Evolutionary conservation across 2,888 invertebrate genomes (phyloP), one percentile per base, ranked within the genome.

Genomic region (Cistogaster globosa): DNA sequence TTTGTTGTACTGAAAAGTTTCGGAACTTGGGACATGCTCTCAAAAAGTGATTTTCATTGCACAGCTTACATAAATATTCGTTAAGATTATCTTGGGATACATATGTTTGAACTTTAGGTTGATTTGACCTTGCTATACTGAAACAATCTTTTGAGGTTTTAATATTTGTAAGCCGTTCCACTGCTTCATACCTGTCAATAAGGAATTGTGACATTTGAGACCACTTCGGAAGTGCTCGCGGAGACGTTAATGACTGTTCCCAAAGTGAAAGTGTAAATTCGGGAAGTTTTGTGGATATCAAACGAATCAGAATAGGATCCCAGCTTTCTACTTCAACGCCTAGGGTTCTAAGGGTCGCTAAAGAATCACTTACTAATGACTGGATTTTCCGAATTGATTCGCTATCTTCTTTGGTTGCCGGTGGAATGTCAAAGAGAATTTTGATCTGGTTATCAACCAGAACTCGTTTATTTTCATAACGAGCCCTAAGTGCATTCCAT

Each of bases 191-290:
- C 26, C 51, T 48, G 26, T 57, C 11, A 14, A 65, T n/a, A 11
- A 65, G 48, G 16, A 65, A 65, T 26, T 48, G 16, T 2, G 63
- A 65, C 48, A 48, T 65, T 48, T 65, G 63, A n/a, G n/a, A 48
- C 48, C 48, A 65, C n/a, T 65, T 48, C 14, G 65, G 51, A 11
- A 65, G 65, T 7, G 48, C 65, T n/a, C 65, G 45, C 8, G 65
- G 65, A 8, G 48, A 16, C 16, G 65, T 51, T 4, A 65, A 48
- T 11, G 65, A 65, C n/a, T 65, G 65, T n/a, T 42, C 65, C 65
- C 62, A 62, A 14, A 62, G 22, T 7, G 57, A 14, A 57, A 57
- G 57, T 6, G 57, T 57, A 14, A 26, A 3, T 12, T 57, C 14
- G 12, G 62, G 42, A 16, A 62, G 42, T 22, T 62, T 62, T 20